Conservation (phyloP, 2,888 invertebrate species). For the Biston betularia region DNA sequence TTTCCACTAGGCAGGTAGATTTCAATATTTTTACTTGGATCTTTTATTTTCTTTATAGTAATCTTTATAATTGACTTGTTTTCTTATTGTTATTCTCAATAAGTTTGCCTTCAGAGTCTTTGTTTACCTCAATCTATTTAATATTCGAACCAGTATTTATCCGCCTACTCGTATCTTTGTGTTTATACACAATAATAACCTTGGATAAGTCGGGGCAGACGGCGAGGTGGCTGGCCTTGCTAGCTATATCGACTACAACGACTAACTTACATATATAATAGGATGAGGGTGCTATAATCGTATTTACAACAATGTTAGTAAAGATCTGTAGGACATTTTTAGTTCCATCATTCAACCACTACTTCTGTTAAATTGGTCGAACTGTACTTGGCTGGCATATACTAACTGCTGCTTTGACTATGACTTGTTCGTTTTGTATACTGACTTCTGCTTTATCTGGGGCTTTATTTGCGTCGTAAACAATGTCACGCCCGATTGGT, state of each 20-base stretch:
- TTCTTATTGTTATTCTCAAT: not conserved
- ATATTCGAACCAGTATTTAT: slow-evolving; percentile 33
- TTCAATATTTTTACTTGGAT: not conserved
- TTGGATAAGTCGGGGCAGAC: slow-evolving; percentile 60
- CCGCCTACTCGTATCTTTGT: slow-evolving; percentile 48
- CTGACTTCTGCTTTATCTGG: slow-evolving; percentile 6
- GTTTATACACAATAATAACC: slow-evolving; percentile 84
- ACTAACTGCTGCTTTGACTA: slow-evolving; percentile 6
- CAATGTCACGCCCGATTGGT: slow-evolving; percentile 36
- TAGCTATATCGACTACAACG: slow-evolving; percentile 46
- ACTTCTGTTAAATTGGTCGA: not conserved
- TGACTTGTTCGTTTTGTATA: not conserved
- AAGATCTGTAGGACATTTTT: not conserved
- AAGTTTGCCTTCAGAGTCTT: slow-evolving; percentile 26
- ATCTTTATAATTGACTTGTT: too few species aligned
- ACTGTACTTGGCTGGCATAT: not conserved
- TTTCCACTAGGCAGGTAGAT: not conserved
- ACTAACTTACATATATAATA: not conserved
- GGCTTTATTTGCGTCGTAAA: slow-evolving; percentile 51
- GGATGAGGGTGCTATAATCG: not conserved
- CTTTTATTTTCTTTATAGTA: too few species aligned
- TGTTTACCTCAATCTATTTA: slow-evolving; percentile 43
- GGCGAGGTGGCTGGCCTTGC: slow-evolving; percentile 67
- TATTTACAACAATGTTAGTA: not conserved
- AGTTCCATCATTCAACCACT: not conserved